Evolutionary conservation across 2,888 invertebrate species (phyloP).

Genomic region (Erebia aethiops): DNA sequence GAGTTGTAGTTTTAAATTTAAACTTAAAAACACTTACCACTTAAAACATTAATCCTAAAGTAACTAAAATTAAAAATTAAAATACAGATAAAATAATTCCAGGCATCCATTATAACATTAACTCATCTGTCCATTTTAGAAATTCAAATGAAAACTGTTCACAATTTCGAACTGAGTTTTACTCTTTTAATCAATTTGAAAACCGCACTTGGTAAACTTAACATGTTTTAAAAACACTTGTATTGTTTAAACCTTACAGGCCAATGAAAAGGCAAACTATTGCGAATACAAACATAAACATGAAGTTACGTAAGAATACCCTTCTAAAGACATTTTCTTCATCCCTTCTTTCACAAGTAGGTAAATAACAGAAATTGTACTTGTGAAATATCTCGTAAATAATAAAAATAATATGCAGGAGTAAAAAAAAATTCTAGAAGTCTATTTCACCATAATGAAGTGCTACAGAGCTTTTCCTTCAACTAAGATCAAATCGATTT

Average conservation of each 20-base stretch:
- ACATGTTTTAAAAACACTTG: slow-evolving; percentile 15
- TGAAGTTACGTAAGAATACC: background rate
- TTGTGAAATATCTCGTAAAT: no score
- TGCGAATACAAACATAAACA: slow-evolving; percentile 6
- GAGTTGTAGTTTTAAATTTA: background rate
- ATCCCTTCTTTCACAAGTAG: no score
- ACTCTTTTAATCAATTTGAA: slow-evolving; percentile 26
- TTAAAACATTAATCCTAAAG: slow-evolving; percentile 43
- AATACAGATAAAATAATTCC: slow-evolving; percentile 33
- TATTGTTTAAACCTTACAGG: slow-evolving; percentile 7
- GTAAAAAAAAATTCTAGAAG: background rate
- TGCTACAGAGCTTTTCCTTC: background rate
- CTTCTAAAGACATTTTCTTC: background rate
- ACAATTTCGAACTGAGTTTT: background rate
- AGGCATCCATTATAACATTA: slow-evolving; percentile 22
- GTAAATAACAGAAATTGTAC: no score
- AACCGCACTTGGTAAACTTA: slow-evolving; percentile 27
- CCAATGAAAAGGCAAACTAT: background rate
- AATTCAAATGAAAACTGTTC: slow-evolving; percentile 3
- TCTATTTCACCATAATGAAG: background rate
- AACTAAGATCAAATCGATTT: background rate
- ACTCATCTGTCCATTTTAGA: slow-evolving; percentile 26
- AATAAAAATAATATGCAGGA: no score
- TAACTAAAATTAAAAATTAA: slow-evolving; percentile 43
- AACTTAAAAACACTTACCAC: slow-evolving; percentile 51